These are phyloP conservation scores for Anthoscopus minutus DNA, from an alignment of 2,113 vertebrate species.

Conservation along the genomic window DNA sequence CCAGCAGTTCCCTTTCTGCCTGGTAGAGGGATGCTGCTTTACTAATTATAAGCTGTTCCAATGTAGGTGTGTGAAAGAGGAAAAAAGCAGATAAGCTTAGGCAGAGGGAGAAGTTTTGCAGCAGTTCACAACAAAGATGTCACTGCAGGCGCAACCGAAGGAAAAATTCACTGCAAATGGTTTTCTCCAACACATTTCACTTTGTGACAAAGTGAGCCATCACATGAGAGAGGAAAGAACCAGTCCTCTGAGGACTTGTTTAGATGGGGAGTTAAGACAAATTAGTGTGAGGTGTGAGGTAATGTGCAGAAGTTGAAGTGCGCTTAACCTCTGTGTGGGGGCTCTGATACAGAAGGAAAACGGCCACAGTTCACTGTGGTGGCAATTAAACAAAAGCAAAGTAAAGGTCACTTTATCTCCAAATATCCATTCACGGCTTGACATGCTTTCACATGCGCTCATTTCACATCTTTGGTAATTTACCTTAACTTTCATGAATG, in stretches of 20 bases:
- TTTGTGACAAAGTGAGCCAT: background rate
- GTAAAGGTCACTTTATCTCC: background rate
- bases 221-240: background rate
- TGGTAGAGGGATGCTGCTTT: background rate
- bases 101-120: background rate
- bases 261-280: background rate
- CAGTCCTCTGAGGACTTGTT: background rate
- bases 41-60: background rate
- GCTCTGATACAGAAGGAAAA: background rate
- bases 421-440: background rate
- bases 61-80: background rate
- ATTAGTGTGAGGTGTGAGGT: slow-evolving; percentile 16
- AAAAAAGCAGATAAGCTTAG: background rate
- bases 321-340: background rate
- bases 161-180: background rate
- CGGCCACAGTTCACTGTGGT: background rate
- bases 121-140: background rate
- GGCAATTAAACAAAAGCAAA: background rate
- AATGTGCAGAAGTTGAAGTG: background rate
- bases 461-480: slow-evolving; percentile 4
- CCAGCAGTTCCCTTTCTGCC: background rate
- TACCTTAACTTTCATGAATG: background rate
- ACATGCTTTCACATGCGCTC: background rate
- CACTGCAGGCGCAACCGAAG: background rate
- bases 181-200: background rate